These are phyloP conservation scores for Muraenolepis orangiensis DNA, from an alignment of 2,797 vertebrate species.

Conservation along the genomic window DNA sequence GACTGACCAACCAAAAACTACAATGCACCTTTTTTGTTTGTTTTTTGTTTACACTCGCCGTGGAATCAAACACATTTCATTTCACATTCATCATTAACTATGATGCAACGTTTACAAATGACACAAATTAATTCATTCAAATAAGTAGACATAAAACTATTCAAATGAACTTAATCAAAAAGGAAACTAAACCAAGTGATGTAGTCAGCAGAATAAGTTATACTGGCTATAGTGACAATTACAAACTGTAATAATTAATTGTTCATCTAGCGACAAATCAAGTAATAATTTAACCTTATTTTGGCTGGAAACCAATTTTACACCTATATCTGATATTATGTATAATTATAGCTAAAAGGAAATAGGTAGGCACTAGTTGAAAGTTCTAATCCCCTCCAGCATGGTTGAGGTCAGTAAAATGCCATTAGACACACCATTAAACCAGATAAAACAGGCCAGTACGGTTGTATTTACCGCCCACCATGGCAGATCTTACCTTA, in stretches of 20 bases:
- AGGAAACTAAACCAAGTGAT: too few relatives aligned
- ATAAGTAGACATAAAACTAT: not conserved
- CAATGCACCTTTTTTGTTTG: not conserved
- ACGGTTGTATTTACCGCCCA: not conserved
- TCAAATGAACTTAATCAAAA: too few relatives aligned
- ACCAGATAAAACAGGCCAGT: not conserved
- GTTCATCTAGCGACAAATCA: not conserved
- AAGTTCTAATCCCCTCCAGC: not conserved
- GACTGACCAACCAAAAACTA: constrained; percentile 12
- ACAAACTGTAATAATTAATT: not conserved
- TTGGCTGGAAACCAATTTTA: too few relatives aligned
- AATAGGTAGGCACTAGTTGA: not conserved
- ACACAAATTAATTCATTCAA: not conserved
- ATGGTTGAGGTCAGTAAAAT: not conserved
- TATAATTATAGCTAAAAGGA: not conserved
- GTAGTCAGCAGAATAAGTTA: too few relatives aligned
- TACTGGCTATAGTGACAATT: too few relatives aligned
- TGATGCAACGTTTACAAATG: not conserved
- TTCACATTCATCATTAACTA: not conserved
- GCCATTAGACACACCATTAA: not conserved
- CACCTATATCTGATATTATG: not conserved
- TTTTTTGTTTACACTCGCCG: constrained; percentile 4
- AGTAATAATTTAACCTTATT: not conserved
- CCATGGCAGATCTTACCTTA: not conserved
- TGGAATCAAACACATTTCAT: constrained; percentile 19